These are phyloP conservation scores for Pteronotus mesoamericanus DNA, from an alignment of 2,797 vertebrate species.

Conservation along the genomic window DNA sequence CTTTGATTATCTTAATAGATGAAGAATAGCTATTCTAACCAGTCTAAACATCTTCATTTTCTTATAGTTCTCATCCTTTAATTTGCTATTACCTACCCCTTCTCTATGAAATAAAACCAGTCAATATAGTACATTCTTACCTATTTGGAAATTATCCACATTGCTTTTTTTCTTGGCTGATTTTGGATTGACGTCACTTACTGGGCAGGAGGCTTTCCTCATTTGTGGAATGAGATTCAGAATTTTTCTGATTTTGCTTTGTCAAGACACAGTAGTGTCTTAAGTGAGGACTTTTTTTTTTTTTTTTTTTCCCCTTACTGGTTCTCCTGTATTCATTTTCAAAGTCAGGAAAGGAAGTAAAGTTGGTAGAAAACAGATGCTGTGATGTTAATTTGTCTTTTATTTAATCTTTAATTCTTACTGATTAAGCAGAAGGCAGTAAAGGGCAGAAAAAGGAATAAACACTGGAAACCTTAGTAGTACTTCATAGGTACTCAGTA, in stretches of 20 bases:
- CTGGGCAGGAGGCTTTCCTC: background rate
- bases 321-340: background rate
- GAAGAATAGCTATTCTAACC: background rate
- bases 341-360: background rate
- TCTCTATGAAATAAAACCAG: background rate
- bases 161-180: background rate
- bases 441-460: background rate
- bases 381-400: background rate
- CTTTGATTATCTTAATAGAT: background rate
- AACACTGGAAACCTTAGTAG: background rate
- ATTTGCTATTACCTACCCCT: background rate
- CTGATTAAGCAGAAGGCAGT: background rate
- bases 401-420: background rate
- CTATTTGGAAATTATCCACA: background rate
- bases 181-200: background rate
- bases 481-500: background rate
- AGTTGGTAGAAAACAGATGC: background rate
- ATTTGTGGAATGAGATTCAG: background rate
- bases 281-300: background rate
- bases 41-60: background rate
- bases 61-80: background rate
- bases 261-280: background rate
- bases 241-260: conserved; percentile 6
- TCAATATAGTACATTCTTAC: background rate
- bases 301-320: background rate